Evolutionary conservation across 2,113 vertebrate species (phyloP).

Genomic region (Notechis scutatus): DNA sequence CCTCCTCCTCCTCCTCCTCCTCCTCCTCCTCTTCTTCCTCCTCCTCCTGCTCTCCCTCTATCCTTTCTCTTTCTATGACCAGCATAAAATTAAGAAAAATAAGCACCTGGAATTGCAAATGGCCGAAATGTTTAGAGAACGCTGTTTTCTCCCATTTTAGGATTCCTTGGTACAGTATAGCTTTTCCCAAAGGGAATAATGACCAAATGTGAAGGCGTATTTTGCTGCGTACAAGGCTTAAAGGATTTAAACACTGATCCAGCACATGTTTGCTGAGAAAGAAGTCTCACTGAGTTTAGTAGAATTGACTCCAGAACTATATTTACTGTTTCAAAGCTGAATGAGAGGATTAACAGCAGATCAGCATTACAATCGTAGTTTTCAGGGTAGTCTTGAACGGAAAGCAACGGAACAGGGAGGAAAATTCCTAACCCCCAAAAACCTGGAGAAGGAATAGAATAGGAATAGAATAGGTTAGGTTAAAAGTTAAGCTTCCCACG

Average conservation of each 20-base stretch:
- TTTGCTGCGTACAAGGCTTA: not conserved
- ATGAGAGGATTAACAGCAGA: not conserved
- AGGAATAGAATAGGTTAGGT: too few species aligned
- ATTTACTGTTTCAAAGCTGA: not conserved
- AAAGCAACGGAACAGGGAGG: not conserved
- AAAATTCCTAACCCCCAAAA: not conserved
- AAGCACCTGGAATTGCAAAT: too few species aligned
- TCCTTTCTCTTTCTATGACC: too few species aligned
- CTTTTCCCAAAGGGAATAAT: not conserved
- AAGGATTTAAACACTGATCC: not conserved
- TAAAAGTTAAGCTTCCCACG: not conserved
- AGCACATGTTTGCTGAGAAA: not conserved
- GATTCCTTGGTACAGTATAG: too few species aligned
- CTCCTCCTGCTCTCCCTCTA: too few species aligned
- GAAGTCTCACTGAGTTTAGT: not conserved
- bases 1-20: too few species aligned
- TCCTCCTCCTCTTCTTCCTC: too few species aligned
- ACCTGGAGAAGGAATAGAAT: not conserved
- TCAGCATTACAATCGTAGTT: not conserved
- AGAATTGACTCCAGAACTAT: not conserved
- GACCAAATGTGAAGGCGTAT: not conserved
- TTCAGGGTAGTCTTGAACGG: not conserved
- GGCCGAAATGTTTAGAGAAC: too few species aligned
- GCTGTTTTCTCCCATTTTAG: too few species aligned
- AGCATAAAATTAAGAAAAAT: too few species aligned